A percentile compares a stretch with the other conserved stretches of the same genome.
phyloP scores from a whole-genome alignment of 2,797 vertebrate genomes.

The Megalops cyprinoides region DNA sequence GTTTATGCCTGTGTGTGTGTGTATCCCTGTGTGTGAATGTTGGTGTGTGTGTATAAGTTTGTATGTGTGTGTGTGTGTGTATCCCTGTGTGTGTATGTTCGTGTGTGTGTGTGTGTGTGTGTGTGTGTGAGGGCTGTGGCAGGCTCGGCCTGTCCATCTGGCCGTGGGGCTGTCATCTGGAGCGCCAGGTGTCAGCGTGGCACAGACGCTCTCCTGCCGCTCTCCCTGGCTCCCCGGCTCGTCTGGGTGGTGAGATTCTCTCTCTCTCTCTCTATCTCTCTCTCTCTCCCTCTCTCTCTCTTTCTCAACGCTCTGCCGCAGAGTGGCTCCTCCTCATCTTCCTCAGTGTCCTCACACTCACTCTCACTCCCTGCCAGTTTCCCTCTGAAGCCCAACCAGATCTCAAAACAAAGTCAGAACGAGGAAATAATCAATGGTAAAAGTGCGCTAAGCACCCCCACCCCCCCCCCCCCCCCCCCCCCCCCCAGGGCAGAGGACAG shows the following conservation, averaged over 20 bases:
- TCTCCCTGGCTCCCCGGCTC: background rate
- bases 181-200: conserved; percentile 59
- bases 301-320: no score
- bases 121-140: conserved; percentile 41
- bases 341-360: background rate
- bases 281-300: background rate
- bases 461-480: no score
- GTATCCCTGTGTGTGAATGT: conserved; percentile 31
- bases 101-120: conserved; percentile 33
- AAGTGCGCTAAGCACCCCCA: no score
- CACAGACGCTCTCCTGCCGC: conserved; percentile 45
- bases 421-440: no score
- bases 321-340: background rate
- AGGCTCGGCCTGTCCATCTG: conserved; percentile 54
- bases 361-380: background rate
- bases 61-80: background rate
- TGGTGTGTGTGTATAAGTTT: background rate
- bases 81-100: background rate
- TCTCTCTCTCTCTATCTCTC: background rate
- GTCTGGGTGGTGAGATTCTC: conserved; percentile 1
- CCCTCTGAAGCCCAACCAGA: background rate
- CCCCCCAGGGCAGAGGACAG: no score
- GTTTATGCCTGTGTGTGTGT: conserved; percentile 29
- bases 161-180: conserved; percentile 60
- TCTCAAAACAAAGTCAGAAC: background rate